Evolutionary conservation across 2,113 vertebrate species (phyloP), one percentile per base, ranked within the genome.

Genomic region (Pangasianodon hypophthalmus): DNA sequence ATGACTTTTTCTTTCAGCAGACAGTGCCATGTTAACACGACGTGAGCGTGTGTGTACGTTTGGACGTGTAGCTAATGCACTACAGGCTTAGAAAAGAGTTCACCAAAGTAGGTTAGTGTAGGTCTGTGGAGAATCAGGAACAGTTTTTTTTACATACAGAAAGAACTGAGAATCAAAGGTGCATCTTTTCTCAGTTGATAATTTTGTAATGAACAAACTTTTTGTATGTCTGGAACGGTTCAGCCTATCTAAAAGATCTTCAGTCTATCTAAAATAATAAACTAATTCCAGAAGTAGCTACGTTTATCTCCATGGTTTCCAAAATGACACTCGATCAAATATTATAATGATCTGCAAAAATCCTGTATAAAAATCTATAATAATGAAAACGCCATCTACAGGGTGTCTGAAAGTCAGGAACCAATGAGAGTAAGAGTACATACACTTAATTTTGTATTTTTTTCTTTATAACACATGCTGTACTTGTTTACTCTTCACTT

Each of bases 11-110:
- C 56, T 62, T 60, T 44, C 56, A 5, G 50, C 81, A 24, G 32
- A 54, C 81, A 1, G 81, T 58, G 81, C 81, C 56, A 62, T 84
- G 82, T 84, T 84, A 84, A 44, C 56, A 84, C 82, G 82, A 5
- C 56, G 6, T 84, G 56, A 84, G 82, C 37, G 56, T 62, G 82
- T 84, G 82, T 84, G 37, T 62, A 82, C 16, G 79, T 54, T 84
- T 60, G 56, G n/a, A 62, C 6, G 37, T 84, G 82, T 44, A 44
- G 82, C 32, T 84, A 84, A 84, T 84, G 82, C 82, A 84, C 56
- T 11, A 26, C 37, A 44, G 56, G 82, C 56, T 84, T 62, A 84
- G 18, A 62, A 26, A 84, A 84, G 82, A 84, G 62, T 62, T 58
- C 19, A 7, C 81, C 81, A 6, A 44, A 62, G 82, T 44, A 46